Evolutionary conservation across 1,140 invertebrate genomes (phyloP), one percentile per base, ranked within the genome.

Genomic region (Luehdorfia chinensis): DNA sequence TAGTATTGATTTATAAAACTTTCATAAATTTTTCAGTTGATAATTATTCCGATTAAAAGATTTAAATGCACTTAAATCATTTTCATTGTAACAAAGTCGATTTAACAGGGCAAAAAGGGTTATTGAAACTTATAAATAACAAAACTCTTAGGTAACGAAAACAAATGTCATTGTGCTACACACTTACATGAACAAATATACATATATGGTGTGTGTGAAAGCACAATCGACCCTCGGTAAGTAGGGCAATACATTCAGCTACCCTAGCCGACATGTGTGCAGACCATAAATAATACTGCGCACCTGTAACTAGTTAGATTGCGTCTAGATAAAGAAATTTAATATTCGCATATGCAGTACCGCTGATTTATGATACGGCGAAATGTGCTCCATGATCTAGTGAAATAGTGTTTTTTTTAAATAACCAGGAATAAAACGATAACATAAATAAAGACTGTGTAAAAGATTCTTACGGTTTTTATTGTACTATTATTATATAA

Each of bases 251-350:
- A 73, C 68, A 74, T 75, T 73, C 64, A 63, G 48, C 52, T 37
- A 56, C 66, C 67, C 67, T 75, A 66, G 44, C 57, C 57, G 47
- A 54, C 78, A 72, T 61, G 54, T 80, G 66, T 61, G 61, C 48
- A 57, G 50, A 55, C 31, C 67, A 67, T 77, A 80, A 78, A 80
- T 77, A 65, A 70, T 62, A 70, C 43, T 51, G 58, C 75, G 59
- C 76, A 84, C 76, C 76, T 84, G 75, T 67, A 73, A 69, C 59
- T 60, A 57, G 61, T 58, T 72, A 65, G 75, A 75, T 78, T 64
- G 63, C 55, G 64, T 58, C 50, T 68, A 69, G 65, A 73, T 77
- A 74, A 78, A 76, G 73, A 76, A 76, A 77, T 72, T 75, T 72
- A 62, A 66, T 75, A 73, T 75, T 62, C 59, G 61, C 57, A 65